Base-by-base conservation (phyloP, 1,140 invertebrate genomes). In the Palaemon carinicauda region DNA sequence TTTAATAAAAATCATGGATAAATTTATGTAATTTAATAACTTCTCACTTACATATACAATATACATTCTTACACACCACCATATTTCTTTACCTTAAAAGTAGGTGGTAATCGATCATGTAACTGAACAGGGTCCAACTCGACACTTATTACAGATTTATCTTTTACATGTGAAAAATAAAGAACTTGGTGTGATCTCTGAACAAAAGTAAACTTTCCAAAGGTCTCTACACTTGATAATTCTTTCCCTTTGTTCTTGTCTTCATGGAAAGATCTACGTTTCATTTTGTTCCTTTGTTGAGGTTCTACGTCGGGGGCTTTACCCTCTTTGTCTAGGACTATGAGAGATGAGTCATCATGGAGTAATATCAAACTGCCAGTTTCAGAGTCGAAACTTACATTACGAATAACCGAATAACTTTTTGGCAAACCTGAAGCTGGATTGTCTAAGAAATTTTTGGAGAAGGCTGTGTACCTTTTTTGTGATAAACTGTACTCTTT, bases 61-160 rank as follows among this genome's bases (percentile, higher is more conserved):
- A 21, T 9, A 69, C n/a, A 41, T 12, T 41, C 21, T 78, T 60
- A 84, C 17, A 77, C 60, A 12, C 82, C 83, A 71, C 83, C 83
- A 85, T 79, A 85, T n/a, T 85, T 85, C 56, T 85, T 85, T 5
- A 79, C 50, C 33, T 79, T 85, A 21, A 85, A 33, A 29, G 75
- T 56, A 33, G 83, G 56, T 10, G 83, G 83, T 54, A 85, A 56
- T 12, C 33, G 27, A 19, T 85, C 83, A 41, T 69, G 50, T 9
- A 85, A 33, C 75, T 79, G 83, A 5, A 85, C 56, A 10, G 53
- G 75, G 52, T 85, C 77, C 12, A 85, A 31, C 33, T 85, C 83
- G 27, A 85, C 83, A 85, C 83, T 85, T 10, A 85, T 77, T 21
- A 80, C 73, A 1, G 83, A 75, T 17, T 85, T 24, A 71, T 65